Evolutionary conservation across 2,797 vertebrate genomes (phyloP).

Genomic region (Alcedo atthis): DNA sequence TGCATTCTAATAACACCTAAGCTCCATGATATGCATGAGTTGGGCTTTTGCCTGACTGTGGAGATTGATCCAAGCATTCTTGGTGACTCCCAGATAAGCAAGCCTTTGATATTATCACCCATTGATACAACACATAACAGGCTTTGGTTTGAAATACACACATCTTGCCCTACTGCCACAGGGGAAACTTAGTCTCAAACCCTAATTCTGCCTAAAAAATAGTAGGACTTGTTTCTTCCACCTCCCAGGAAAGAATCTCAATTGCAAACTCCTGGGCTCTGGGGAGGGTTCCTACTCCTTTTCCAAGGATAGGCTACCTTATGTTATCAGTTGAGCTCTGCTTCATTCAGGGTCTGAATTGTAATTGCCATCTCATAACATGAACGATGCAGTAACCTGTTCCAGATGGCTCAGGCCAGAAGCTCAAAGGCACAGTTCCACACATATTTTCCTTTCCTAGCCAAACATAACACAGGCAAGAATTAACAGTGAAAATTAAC

Average conservation of each 20-base stretch:
- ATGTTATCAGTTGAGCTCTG: neutral
- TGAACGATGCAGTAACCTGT: neutral
- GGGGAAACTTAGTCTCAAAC: neutral
- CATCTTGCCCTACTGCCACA: neutral
- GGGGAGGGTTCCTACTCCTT: neutral
- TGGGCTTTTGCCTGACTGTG: neutral
- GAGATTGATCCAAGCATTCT: neutral
- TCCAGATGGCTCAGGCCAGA: constrained; percentile 36
- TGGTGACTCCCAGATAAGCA: neutral
- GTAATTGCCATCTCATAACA: neutral
- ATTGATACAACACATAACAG: neutral
- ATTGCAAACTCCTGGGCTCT: neutral
- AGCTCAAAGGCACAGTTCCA: neutral
- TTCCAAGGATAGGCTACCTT: neutral
- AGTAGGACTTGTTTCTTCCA: neutral
- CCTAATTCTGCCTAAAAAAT: neutral
- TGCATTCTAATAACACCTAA: neutral
- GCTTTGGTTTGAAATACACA: neutral
- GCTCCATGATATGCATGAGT: too few relatives aligned
- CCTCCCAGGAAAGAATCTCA: neutral
- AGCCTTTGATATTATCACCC: neutral
- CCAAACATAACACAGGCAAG: constrained; percentile 38
- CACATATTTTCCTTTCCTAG: constrained; percentile 1
- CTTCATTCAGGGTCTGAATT: neutral
- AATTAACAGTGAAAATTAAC: constrained; percentile 38